Percentiles rank a stretch among this genome's conserved stretches.
phyloP scores from a whole-genome alignment of 2,113 vertebrate genomes.

The Grammomys surdaster region DNA sequence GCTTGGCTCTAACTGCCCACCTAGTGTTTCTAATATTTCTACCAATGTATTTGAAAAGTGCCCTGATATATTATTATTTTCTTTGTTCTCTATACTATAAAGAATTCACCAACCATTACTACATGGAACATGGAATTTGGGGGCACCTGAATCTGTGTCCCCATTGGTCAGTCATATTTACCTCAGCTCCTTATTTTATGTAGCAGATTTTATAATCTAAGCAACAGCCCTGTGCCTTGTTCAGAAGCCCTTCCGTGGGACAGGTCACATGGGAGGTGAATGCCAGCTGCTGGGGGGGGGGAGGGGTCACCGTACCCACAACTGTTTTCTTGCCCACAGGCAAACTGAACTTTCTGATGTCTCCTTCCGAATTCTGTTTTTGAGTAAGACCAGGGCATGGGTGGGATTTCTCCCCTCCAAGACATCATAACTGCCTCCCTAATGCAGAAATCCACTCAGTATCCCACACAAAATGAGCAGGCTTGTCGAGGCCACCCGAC shows the following conservation, averaged over 20 bases:
- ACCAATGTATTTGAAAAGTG: not conserved
- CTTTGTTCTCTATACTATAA: not conserved
- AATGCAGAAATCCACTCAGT: not conserved
- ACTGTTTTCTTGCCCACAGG: not conserved
- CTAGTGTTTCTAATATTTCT: not conserved
- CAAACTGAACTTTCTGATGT: not conserved
- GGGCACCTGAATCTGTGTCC: not conserved
- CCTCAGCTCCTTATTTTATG: not conserved
- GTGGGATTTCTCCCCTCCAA: not conserved
- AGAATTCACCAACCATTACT: not conserved
- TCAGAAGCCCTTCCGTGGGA: not conserved
- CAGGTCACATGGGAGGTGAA: not conserved
- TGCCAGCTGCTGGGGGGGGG: not conserved
- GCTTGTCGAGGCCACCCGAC: not conserved
- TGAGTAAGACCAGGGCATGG: not conserved
- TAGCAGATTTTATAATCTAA: not conserved
- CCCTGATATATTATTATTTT: not conserved
- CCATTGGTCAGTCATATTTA: not conserved
- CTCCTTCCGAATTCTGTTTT: not conserved
- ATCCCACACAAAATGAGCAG: not conserved
- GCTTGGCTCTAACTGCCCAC: not conserved
- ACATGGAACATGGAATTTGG: not conserved
- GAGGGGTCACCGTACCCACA: not conserved
- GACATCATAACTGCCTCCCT: not conserved
- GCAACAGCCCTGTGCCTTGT: no score